Evolutionary conservation across 2,797 vertebrate species (phyloP), one percentile per base, ranked within the genome.

Genomic region (Lacerta viridis): DNA sequence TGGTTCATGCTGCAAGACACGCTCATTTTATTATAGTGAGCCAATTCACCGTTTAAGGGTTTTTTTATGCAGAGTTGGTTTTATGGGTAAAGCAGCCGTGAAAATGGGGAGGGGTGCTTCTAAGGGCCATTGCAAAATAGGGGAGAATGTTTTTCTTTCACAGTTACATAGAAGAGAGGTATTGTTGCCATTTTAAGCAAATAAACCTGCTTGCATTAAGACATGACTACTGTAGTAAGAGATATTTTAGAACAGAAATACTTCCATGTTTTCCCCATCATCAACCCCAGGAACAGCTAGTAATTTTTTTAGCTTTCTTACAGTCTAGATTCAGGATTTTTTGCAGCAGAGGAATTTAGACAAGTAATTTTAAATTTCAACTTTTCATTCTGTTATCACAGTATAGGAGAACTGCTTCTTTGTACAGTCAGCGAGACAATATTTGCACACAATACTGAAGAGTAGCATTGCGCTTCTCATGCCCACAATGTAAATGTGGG

Each of bases 31-130:
- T 75, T 74, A 80, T 41, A 83, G 6, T 9, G 76, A 36, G 61
- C 25, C 68, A 88, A 90, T 90, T 55, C 80, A 71, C 89, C 85
- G 86, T 64, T 55, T 80, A 39, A 91, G 88, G 72, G 66, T 7
- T 6, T 27, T 87, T 93, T 88, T 72, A 93, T 75, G 69, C 36
- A 66, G 68, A 91, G 89, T 83, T 92, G 72, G 69, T 87, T 94
- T 92, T 90, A 89, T 71, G 64, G 46, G 46, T 87, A 91, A 92
- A 92, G 59, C 85, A 59, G 75, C 59, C 82, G 68, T 89, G 5
- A 89, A 92, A 80, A 71, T 1, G 18, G 83, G 61, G 23, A 15
- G 84, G 85, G 76, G 50, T 79, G 82, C 17, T 59, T 94, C 72
- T 88, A 86, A 13, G 41, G 43, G 46, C 43, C 80, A 43, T 18